These are phyloP conservation scores for Trachelus stipa DNA, from an alignment of 2,888 invertebrate genomes.

Conservation along the genomic window DNA sequence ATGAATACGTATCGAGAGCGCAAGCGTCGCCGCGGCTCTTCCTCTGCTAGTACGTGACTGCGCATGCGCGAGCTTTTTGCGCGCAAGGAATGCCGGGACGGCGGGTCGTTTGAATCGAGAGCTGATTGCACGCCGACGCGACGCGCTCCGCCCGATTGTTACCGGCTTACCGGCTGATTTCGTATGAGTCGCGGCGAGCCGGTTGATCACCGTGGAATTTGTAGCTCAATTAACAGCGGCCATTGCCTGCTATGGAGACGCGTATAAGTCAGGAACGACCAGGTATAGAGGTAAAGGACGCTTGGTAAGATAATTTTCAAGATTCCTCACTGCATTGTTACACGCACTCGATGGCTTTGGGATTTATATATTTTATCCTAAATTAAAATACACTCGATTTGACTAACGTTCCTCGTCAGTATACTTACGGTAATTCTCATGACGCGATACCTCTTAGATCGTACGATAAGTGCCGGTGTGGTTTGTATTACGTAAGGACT, in stretches of 20 bases:
- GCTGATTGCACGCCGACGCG: slow-evolving; percentile 48
- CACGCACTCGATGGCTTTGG: too few relatives aligned
- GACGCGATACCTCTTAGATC: too few relatives aligned
- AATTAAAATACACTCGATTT: too few relatives aligned
- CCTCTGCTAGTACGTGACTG: slow-evolving; percentile 47
- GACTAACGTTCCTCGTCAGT: too few relatives aligned
- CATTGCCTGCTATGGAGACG: slow-evolving; percentile 28
- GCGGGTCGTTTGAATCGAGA: slow-evolving; percentile 64
- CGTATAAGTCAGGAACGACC: too few relatives aligned
- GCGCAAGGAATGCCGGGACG: slow-evolving; percentile 56
- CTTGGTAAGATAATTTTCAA: too few relatives aligned
- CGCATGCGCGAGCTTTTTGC: slow-evolving; percentile 61
- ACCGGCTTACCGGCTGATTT: slow-evolving; percentile 52
- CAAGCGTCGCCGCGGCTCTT: slow-evolving; percentile 11
- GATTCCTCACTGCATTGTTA: too few relatives aligned
- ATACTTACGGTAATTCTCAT: too few relatives aligned
- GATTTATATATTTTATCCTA: too few relatives aligned
- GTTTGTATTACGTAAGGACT: too few relatives aligned
- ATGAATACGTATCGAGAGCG: slow-evolving; percentile 52
- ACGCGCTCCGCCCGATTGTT: slow-evolving; percentile 54
- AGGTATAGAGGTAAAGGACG: too few relatives aligned
- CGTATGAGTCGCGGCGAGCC: slow-evolving; percentile 59
- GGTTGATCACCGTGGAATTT: slow-evolving; percentile 65
- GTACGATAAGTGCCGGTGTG: too few relatives aligned
- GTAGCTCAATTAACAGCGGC: slow-evolving; percentile 64